Base-by-base conservation (phyloP, 2,113 vertebrate genomes). In the Albula glossodonta region DNA sequence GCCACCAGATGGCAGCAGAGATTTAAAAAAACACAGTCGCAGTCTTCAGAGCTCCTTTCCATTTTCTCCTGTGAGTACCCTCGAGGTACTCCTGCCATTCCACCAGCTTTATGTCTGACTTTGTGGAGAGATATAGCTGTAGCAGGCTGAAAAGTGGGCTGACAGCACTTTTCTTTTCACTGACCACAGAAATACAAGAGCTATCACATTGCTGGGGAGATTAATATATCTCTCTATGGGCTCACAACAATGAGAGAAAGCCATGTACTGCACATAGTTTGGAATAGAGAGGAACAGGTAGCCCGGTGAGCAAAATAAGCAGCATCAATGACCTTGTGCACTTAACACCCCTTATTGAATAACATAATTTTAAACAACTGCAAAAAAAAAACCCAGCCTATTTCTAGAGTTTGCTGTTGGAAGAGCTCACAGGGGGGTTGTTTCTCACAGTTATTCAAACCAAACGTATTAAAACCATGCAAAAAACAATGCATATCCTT, bases 1-100 rank as follows among this genome's bases (percentile, higher is more conserved):
- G 52, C 83, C 92, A 88, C 85, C 85, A 89, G 91, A 81, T 87
- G 92, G 91, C 85, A 88, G 89, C 82, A 89, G 66, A 90, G 60
- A 41, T 86, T 17, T 51, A 86, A 15, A 19, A n/a, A 74, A 74
- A 41, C 31, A 41, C 31, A 41, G 31, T 1, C 31, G 31, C 31
- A 41, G 31, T 41, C 31, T 41, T 41, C 31, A 41, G 31, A 74
- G n/a, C n/a, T 74, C 3, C 70, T 25, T 19, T 74, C 22, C 5
- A n/a, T 51, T 60, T 51, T 25, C 19, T 3, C 11, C 8, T 0
- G n/a, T 3, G n/a, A 74, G 70, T 74, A 31, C 17, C 8, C 70
- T n/a, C 22, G n/a, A 25, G 70, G 22, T 19, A 22, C 12, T 10
- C 22, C 8, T 66, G 60, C 70, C 4, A 25, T 56, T 84, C 31